These are phyloP conservation scores for Pteria penguin DNA, from an alignment of 2,888 invertebrate species.

Conservation along the genomic window DNA sequence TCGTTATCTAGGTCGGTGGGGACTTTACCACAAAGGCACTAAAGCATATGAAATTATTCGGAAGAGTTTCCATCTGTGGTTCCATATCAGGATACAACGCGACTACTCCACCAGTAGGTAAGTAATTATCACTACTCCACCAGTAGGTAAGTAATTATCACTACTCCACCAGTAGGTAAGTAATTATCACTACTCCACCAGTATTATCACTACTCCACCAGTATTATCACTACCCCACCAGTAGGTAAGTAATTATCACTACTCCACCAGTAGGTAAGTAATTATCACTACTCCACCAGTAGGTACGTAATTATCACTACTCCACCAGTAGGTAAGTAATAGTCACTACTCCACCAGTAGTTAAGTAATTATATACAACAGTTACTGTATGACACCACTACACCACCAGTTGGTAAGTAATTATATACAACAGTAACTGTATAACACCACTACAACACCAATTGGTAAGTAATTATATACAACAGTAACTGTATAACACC, in stretches of 20 bases:
- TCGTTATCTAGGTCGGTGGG: constrained; percentile 84
- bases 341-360: not conserved
- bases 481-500: too few species aligned
- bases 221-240: too few species aligned
- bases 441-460: too few species aligned
- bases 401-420: too few species aligned
- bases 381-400: too few species aligned
- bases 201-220: too few species aligned
- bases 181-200: not conserved
- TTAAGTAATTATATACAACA: not conserved
- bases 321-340: constrained; percentile 40
- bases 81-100: constrained; percentile 85
- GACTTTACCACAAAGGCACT: constrained; percentile 84
- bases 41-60: constrained; percentile 84
- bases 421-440: too few species aligned
- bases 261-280: too few species aligned
- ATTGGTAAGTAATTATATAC: too few species aligned
- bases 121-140: not conserved
- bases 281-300: too few species aligned
- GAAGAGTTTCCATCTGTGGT: constrained; percentile 85
- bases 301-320: too few species aligned
- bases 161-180: not conserved
- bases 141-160: not conserved
- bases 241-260: too few species aligned
- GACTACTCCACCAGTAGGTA: constrained; percentile 58